These are phyloP conservation scores for Luehdorfia chinensis DNA, from an alignment of 1,140 invertebrate genomes.

Conservation along the genomic window DNA sequence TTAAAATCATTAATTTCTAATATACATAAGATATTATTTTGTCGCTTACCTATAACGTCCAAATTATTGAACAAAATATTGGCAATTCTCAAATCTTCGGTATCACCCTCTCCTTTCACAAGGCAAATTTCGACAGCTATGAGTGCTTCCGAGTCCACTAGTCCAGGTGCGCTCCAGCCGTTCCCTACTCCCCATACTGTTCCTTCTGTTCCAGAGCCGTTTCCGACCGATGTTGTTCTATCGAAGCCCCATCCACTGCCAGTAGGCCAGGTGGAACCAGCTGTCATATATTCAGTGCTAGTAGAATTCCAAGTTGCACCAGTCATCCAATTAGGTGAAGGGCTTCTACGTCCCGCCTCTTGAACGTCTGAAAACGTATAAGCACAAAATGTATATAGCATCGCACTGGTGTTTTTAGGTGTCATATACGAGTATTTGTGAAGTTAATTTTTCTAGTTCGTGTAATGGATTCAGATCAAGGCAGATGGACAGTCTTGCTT, in stretches of 20 bases:
- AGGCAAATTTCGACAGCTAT: slow-evolving; percentile 90
- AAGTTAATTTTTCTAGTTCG: no score
- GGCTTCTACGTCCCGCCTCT: slow-evolving; percentile 30
- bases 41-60: slow-evolving; percentile 90
- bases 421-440: no score
- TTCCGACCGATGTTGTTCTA: slow-evolving; percentile 9
- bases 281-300: neutral
- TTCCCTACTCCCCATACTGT: slow-evolving; percentile 22
- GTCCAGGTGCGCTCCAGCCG: slow-evolving; percentile 52
- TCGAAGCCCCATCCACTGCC: slow-evolving; percentile 27
- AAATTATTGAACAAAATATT: slow-evolving; percentile 96
- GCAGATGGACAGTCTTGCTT: no score
- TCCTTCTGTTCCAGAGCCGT: slow-evolving; percentile 20
- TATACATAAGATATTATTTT: neutral
- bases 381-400: neutral
- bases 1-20: no score
- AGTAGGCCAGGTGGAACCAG: neutral
- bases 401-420: no score
- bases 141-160: slow-evolving; percentile 87
- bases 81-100: slow-evolving; percentile 85
- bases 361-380: slow-evolving; percentile 18
- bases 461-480: no score
- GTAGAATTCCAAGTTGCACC: slow-evolving; percentile 17
- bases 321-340: slow-evolving; percentile 31
- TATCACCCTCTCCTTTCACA: slow-evolving; percentile 79